Evolutionary conservation across 2,888 invertebrate species (phyloP).

Genomic region (Sclerodermus sp.): DNA sequence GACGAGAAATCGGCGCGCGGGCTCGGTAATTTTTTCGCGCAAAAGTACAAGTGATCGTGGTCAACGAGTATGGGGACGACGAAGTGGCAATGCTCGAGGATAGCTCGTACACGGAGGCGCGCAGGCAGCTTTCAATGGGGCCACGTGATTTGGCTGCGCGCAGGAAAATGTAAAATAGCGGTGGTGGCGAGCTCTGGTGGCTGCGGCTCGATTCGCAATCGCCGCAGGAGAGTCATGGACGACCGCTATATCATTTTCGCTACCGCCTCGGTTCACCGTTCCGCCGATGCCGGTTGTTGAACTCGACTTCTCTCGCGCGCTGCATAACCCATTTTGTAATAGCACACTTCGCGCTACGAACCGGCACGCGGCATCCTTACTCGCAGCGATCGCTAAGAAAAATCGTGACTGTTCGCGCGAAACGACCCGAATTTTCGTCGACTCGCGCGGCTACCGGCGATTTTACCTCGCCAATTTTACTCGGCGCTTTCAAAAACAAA

Average conservation of each 20-base stretch:
- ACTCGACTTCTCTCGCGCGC: constrained; percentile 52
- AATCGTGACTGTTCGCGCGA: not conserved
- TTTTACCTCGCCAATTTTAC: no score
- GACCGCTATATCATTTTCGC: constrained; percentile 51
- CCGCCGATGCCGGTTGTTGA: constrained; percentile 52
- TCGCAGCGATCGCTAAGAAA: constrained; percentile 1
- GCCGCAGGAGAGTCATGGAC: constrained; percentile 31
- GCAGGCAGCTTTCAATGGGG: constrained; percentile 46
- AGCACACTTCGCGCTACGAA: constrained; percentile 53
- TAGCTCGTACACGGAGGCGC: constrained; percentile 36
- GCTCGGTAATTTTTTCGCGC: no score
- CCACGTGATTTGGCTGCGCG: constrained; percentile 26
- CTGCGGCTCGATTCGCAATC: constrained; percentile 4
- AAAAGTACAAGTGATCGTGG: constrained; percentile 49
- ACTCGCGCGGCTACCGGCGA: no score
- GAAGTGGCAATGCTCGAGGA: constrained; percentile 37
- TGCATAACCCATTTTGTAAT: constrained; percentile 58
- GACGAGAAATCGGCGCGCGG: no score
- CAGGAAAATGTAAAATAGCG: no score
- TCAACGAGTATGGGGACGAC: constrained; percentile 19
- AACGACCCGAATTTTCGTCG: constrained; percentile 4
- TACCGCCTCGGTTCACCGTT: constrained; percentile 44
- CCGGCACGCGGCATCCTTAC: constrained; percentile 50
- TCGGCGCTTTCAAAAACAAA: not conserved
- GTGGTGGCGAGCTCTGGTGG: not conserved